Base-by-base conservation (phyloP, 1,140 invertebrate genomes). In the Eupristina koningsbergeri region DNA sequence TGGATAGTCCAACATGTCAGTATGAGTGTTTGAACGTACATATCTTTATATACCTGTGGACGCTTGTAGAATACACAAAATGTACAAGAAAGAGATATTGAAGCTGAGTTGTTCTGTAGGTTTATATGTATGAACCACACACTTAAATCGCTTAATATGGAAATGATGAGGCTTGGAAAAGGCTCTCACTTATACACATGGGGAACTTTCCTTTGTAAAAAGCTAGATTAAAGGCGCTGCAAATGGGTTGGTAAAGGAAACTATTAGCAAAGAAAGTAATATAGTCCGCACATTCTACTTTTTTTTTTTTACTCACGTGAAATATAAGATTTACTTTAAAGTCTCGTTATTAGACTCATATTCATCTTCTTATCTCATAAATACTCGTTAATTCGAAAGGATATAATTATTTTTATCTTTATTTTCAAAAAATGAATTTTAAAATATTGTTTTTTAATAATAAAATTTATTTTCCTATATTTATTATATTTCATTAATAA, bases 161-260 rank as follows among this genome's bases (percentile, higher is more conserved):
- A 80, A 76, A 84, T 84, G 82, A 84, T 36, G 84, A 81, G 74
- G 77, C 71, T 71, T 71, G 74, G 45, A 84, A 84, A 84, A 84
- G 83, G 78, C 78, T 84, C 58, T 69, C 83, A 80, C 83, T 84
- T 75, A 67, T 80, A 58, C 71, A 53, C 71, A 64, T 76, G 58
- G 53, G 58, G 71, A 39, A 67, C 41, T 67, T 45, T 75, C 86
- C 87, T 89, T 90, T 90, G 76, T 76, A 73, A 84, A 83, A 75
- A 85, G 86, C 85, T 90, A 91, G 89, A 90, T 91, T 90, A 91
- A 90, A 90, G 88, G 87, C 89, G 76, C 82, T 71, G 80, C 84
- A 88, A 87, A 89, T 89, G 89, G 87, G 45, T 86, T 86, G 87
- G 89, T 86, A 89, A 89, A 89, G 88, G 87, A 87, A 89, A 89